Base-by-base conservation (phyloP, 2,113 vertebrate genomes). In the Tragelaphus strepsiceros region DNA sequence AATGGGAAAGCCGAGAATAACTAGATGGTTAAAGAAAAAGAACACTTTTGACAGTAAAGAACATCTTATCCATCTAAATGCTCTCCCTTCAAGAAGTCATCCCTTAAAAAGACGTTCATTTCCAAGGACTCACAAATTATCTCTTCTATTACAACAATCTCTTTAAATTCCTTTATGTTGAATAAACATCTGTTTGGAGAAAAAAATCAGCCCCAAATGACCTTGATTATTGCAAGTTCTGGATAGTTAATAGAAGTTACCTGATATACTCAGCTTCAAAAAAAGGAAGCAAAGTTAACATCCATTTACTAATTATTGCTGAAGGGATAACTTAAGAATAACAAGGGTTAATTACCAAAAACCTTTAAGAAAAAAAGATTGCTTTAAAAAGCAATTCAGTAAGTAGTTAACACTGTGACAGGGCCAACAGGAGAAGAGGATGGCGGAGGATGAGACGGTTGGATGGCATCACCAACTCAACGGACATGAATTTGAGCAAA, bases 41-140 rank as follows among this genome's bases (percentile, higher is more conserved):
- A 92, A 49, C 32, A 91, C 26, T 87, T 94, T 85, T 92, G 59
- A 93, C 86, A 39, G 22, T 77, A 88, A 97, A 82, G 43, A 92
- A 49, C n/a, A 87, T 53, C 54, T 56, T 30, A 88, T 46, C 13
- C 1, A 5, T 74, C 17, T 90, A 62, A 86, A 93, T 61, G 85
- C 22, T 59, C 24, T 56, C 12, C 49, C 74, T 83, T 51, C 7
- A 17, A 85, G 80, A 90, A 85, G 5, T 80, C 24, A 90, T 17
- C 14, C 19, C 32, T 78, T 92, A 88, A 81, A 82, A 80, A 28
- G 17, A 78, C n/a, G 32, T 59, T 82, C 88, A 56, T 84, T 78
- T 90, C 62, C 28, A 84, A 93, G 64, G 35, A 90, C 28, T 90
- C 5, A 16, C 4, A 81, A 78, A 86, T 12, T 74, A 59, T 81